Evolutionary conservation across 1,140 invertebrate genomes (phyloP), one percentile per base, ranked within the genome.

Genomic region (Bombus fervidus): DNA sequence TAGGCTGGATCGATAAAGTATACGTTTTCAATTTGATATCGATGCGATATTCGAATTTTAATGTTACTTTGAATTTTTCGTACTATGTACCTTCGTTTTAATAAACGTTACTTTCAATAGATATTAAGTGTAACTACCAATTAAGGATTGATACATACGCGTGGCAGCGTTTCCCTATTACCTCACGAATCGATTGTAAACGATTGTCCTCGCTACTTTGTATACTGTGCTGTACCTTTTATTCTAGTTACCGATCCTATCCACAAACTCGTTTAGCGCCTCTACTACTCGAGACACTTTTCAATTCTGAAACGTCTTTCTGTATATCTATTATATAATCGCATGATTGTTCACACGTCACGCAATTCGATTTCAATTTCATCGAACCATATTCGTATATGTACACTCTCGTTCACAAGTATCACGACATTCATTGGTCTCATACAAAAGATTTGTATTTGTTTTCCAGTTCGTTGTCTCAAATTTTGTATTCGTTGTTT

Each of bases 111-210:
- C 22, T 59, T 76, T 47, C 59, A n/a, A 12, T 62, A 34, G 31
- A 66, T 66, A 34, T 31, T 57, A 34, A 25, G 31, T 25, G 4
- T 25, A 25, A 47, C 3, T 53, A 57, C 18, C 15, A 22, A 47
- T 43, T 43, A 31, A 47, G 15, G 18, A 47, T 74, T 47, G 39
- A 28, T 39, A 69, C 5, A 66, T 31, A 43, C 62, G 76, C 62
- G 59, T 78, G 76, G 76, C 76, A 37, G 41, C 66, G 41, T 69
- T 59, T 22, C 47, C 47, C 66, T 68, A 39, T 83, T 43, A 74
- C 41, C 57, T 76, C 72, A 68, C 41, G 31, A 76, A 76, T 78
- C 64, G 53, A 83, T 78, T 59, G 41, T 76, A 76, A 84, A 71
- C 73, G 39, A 78, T 53, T 34, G 28, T 78, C 39, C 66, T 84